phyloP scores from a whole-genome alignment of 2,113 vertebrate species.

The Anarrhichthys ocellatus region DNA sequence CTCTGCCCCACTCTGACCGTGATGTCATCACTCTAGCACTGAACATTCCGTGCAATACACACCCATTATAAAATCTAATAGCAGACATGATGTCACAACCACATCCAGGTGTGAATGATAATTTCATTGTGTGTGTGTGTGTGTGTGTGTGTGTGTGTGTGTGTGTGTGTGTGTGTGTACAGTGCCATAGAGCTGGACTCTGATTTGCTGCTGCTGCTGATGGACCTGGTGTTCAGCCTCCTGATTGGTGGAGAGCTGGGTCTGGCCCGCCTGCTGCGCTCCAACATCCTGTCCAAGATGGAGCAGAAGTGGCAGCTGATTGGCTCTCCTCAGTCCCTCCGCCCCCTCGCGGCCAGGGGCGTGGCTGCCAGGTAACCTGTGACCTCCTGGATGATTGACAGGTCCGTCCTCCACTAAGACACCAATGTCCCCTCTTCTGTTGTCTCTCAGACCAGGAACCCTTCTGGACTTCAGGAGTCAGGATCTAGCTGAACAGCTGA shows the following conservation, averaged over 20 bases:
- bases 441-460: constrained; percentile 88
- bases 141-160: neutral
- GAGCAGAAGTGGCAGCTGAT: constrained; percentile 91
- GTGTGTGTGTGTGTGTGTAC: constrained; percentile 14
- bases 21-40: no score
- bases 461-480: constrained; percentile 95
- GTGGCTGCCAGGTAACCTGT: constrained; percentile 91
- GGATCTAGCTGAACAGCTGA: constrained; percentile 94
- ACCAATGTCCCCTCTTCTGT: neutral
- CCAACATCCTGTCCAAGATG: constrained; percentile 93
- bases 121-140: neutral
- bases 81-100: no score
- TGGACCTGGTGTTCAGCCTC: constrained; percentile 91
- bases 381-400: neutral
- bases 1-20: no score
- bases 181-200: constrained; percentile 92
- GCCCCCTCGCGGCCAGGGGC: constrained; percentile 90
- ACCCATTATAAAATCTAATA: no score
- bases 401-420: neutral
- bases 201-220: constrained; percentile 91
- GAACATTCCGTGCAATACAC: no score
- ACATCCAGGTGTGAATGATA: no score
- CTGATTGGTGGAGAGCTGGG: constrained; percentile 91
- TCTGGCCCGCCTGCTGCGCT: constrained; percentile 88
- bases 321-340: constrained; percentile 86